Evolutionary conservation across 2,888 invertebrate species (phyloP).

Genomic region (Tortrix viridana): DNA sequence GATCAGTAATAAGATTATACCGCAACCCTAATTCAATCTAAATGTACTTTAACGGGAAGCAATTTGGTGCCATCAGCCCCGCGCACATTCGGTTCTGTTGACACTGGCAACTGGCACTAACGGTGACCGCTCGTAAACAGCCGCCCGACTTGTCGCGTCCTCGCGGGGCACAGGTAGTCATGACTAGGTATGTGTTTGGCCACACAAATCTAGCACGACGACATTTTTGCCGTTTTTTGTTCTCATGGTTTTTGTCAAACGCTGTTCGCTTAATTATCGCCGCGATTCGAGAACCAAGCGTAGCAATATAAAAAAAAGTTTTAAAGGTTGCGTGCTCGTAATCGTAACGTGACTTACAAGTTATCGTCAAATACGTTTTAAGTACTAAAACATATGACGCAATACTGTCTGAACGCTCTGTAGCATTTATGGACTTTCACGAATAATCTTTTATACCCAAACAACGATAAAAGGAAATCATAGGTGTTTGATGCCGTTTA

Average conservation of each 20-base stretch:
- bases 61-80: conserved; percentile 57
- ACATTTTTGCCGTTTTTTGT: conserved; percentile 8
- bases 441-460: background rate
- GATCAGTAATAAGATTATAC: no score
- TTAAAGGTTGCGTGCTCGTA: conserved; percentile 3
- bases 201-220: conserved; percentile 8
- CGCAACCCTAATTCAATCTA: no score
- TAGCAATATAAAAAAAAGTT: conserved; percentile 4
- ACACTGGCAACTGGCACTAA: conserved; percentile 41
- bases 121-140: conserved; percentile 51
- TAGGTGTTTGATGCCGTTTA: background rate
- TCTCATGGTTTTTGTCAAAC: conserved; percentile 14
- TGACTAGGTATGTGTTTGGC: conserved; percentile 18
- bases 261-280: conserved; percentile 11
- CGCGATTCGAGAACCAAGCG: conserved; percentile 13
- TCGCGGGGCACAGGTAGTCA: conserved; percentile 3
- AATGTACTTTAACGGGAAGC: conserved; percentile 56
- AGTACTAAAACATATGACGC: background rate
- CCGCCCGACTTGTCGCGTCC: conserved; percentile 13
- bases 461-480: conserved; percentile 2
- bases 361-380: background rate
- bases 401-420: background rate
- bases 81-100: conserved; percentile 40
- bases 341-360: background rate
- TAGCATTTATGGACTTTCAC: conserved; percentile 2